phyloP scores from a whole-genome alignment of 2,888 invertebrate species.

The Macroteleia sp. region DNA sequence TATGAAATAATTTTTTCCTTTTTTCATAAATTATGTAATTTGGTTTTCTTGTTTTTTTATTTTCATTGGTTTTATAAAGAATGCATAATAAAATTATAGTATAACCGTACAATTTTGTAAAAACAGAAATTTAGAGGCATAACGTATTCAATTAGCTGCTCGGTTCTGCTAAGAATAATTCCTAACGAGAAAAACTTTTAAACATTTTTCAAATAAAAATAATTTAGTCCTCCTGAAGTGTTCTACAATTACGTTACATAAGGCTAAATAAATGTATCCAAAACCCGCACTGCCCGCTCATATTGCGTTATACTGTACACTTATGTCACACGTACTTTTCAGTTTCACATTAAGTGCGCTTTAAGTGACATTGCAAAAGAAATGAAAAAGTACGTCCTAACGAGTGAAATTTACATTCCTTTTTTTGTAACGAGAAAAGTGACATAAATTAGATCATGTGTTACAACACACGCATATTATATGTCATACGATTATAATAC shows the following conservation, averaged over 20 bases:
- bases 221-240: background rate
- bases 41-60: too few species aligned
- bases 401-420: constrained; percentile 9
- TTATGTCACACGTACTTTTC: constrained; percentile 7
- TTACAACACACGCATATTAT: constrained; percentile 7
- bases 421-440: background rate
- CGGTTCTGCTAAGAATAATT: too few species aligned
- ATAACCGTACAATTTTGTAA: too few species aligned
- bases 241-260: background rate
- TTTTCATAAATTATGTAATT: too few species aligned
- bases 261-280: background rate
- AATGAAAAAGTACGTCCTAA: constrained; percentile 2
- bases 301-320: background rate
- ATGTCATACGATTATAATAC: background rate
- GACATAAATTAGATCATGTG: constrained; percentile 4
- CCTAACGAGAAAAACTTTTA: too few species aligned
- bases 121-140: too few species aligned
- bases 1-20: too few species aligned
- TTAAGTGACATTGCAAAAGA: constrained; percentile 15
- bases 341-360: background rate
- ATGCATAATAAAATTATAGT: too few species aligned
- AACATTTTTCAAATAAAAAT: background rate
- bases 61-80: too few species aligned
- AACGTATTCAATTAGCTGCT: too few species aligned
- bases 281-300: background rate